Conservation (phyloP, 2,888 invertebrate genomes). For the Aphodius granarius region DNA sequence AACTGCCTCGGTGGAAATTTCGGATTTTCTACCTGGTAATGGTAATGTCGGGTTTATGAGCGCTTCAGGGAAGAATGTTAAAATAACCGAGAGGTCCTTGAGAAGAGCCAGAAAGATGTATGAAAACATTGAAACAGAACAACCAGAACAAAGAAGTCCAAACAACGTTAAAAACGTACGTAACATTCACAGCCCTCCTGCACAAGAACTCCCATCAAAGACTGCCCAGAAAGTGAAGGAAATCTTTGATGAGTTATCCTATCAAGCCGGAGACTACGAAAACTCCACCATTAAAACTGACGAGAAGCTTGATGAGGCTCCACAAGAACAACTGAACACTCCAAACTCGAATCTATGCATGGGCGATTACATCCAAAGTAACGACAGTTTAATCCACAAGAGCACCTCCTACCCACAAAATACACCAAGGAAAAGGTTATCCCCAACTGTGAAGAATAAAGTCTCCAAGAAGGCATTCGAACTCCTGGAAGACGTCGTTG, state of each 20-base stretch:
- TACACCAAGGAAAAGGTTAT: neutral
- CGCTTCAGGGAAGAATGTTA: slow-evolving; percentile 47
- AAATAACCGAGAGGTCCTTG: slow-evolving; percentile 52
- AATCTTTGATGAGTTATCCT: slow-evolving; percentile 32
- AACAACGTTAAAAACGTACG: slow-evolving; percentile 3
- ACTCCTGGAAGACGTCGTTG: slow-evolving; percentile 23
- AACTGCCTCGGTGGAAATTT: neutral
- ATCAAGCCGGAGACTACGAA: slow-evolving; percentile 25
- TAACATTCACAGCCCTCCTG: too few relatives aligned
- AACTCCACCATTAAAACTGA: neutral
- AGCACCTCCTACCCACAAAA: neutral
- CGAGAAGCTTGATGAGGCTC: neutral
- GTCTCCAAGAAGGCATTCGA: slow-evolving; percentile 24
- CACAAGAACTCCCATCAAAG: neutral
- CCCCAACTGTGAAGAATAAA: neutral
- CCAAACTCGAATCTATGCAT: slow-evolving; percentile 15
- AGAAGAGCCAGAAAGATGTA: slow-evolving; percentile 37
- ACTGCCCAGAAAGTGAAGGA: slow-evolving; percentile 38
- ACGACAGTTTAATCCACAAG: neutral
- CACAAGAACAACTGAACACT: neutral
- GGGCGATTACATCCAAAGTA: slow-evolving; percentile 21
- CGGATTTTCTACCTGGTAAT: neutral
- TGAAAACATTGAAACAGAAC: slow-evolving; percentile 48
- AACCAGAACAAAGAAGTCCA: too few relatives aligned
- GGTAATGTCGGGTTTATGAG: slow-evolving; percentile 43